Conservation (phyloP, 30 jellyfish, hydroid and myxozoan genomes). For the Turritopsis dohrnii region DNA sequence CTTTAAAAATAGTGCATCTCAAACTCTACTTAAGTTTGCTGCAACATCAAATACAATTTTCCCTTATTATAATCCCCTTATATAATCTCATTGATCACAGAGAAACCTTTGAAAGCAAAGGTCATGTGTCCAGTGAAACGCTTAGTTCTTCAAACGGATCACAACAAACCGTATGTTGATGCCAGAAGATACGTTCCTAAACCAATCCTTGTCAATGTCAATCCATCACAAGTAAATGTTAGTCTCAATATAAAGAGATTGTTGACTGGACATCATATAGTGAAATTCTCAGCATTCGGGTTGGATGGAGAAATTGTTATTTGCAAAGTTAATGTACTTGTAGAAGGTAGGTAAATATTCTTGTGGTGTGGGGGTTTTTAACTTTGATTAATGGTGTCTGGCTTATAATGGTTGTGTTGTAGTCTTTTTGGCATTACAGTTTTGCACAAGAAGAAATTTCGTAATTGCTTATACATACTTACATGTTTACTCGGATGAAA, state of each 20-base stretch:
- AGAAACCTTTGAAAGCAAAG: neutral
- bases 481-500: no score
- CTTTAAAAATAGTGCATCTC: no score
- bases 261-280: neutral
- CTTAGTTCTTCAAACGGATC: neutral
- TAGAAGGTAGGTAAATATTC: neutral
- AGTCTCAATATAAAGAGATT: neutral
- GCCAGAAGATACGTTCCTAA: constrained; percentile 2
- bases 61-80: neutral
- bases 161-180: neutral
- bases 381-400: neutral
- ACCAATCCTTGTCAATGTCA: neutral
- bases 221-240: neutral
- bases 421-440: no score
- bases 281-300: neutral
- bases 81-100: neutral
- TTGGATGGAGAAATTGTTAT: neutral
- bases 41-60: neutral
- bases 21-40: neutral
- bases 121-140: neutral
- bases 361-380: no score
- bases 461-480: no score
- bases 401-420: no score
- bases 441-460: no score
- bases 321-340: neutral